Percentiles rank a stretch among this genome's conserved stretches.
Evolutionary conservation across 2,113 vertebrate species (phyloP).

Genomic region (mouse (Mus musculus)): GRCm39 chrX:161062501-161063000

Average conservation of each 20-base stretch:
- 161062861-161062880: not conserved
- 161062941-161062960: conserved; percentile 27
- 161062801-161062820: conserved; percentile 35
- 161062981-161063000: conserved; percentile 34
- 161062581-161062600: not conserved
- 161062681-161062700: conserved; percentile 3
- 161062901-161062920: conserved; percentile 40
- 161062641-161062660: not conserved
- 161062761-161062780: not conserved
- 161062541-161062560: not conserved
- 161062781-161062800: conserved; percentile 33
- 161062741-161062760: not conserved
- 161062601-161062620: not conserved
- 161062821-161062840: conserved; percentile 29
- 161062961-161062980: not conserved
- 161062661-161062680: not conserved
- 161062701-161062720: not conserved
- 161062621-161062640: not conserved
- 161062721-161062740: conserved; percentile 2
- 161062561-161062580: not conserved
- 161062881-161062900: not conserved
- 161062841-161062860: conserved; percentile 7
- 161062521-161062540: not conserved
- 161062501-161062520: conserved; percentile 30
- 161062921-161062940: conserved; percentile 14